Conservation (phyloP, 2,113 vertebrate genomes). For the Brevimyrus niger region DNA sequence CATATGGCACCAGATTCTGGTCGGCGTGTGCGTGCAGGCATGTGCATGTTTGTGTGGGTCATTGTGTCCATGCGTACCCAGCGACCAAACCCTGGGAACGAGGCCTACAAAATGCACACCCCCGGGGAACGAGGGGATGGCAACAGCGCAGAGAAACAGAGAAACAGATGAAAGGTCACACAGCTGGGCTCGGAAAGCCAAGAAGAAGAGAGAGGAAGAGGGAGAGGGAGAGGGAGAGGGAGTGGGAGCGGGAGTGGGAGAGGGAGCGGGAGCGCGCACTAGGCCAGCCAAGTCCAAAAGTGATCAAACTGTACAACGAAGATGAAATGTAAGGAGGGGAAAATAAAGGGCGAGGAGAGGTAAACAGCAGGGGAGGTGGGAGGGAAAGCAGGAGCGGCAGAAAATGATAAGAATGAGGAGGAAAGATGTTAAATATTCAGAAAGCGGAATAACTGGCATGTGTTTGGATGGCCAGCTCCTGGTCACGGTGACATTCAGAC, state of each 20-base stretch:
- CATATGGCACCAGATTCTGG: background rate
- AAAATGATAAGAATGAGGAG: background rate
- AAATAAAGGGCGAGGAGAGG: background rate
- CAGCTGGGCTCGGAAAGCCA: background rate
- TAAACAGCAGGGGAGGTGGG: background rate
- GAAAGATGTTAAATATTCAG: background rate
- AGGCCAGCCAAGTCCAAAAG: background rate
- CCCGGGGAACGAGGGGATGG: constrained; percentile 25
- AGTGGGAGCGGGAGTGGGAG: too few relatives aligned
- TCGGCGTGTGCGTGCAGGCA: background rate
- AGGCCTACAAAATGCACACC: constrained; percentile 34
- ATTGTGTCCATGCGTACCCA: background rate
- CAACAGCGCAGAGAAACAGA: constrained; percentile 34
- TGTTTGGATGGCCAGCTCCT: background rate
- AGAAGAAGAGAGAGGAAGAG: background rate
- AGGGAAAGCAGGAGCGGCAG: background rate
- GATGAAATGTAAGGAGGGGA: background rate
- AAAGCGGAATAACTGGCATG: background rate
- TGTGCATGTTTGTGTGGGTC: background rate
- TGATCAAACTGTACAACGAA: background rate
- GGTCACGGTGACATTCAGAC: background rate
- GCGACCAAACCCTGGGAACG: background rate
- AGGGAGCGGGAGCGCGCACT: background rate
- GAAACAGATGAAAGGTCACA: constrained; percentile 22
- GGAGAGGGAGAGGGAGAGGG: too few relatives aligned